Conservation (phyloP, 2,113 vertebrate genomes). For the Caracal caracal region DNA sequence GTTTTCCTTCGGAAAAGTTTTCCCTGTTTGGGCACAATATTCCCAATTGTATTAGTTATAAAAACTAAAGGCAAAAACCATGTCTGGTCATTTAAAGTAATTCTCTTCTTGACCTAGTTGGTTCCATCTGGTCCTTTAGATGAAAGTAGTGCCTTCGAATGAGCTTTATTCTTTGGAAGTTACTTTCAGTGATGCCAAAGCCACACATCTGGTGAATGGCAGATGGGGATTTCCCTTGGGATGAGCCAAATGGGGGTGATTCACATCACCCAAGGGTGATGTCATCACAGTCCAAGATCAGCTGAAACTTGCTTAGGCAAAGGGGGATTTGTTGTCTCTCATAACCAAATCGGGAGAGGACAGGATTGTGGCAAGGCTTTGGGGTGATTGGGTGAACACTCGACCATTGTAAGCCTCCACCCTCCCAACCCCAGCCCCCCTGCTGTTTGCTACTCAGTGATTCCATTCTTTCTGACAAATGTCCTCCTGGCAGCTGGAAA, state of each 20-base stretch:
- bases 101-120: background rate
- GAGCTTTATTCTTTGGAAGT: slow-evolving; percentile 21
- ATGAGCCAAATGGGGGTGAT: background rate
- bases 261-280: background rate
- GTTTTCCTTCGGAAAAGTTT: background rate
- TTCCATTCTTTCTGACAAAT: background rate
- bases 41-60: background rate
- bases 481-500: background rate
- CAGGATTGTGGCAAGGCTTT: background rate
- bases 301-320: slow-evolving; percentile 26
- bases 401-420: background rate
- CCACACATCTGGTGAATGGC: background rate
- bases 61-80: slow-evolving; percentile 14
- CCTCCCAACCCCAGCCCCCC: too few species aligned
- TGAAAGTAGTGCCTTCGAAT: background rate
- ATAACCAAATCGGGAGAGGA: background rate
- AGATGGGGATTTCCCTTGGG: slow-evolving; percentile 23
- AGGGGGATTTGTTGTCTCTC: slow-evolving; percentile 13
- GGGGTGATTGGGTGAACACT: background rate
- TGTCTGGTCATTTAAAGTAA: background rate
- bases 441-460: background rate
- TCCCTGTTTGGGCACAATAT: background rate
- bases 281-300: slow-evolving; percentile 24
- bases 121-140: background rate
- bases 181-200: slow-evolving; percentile 26